These are phyloP conservation scores for Theretra japonica DNA, from an alignment of 2,888 invertebrate genomes.

Conservation along the genomic window DNA sequence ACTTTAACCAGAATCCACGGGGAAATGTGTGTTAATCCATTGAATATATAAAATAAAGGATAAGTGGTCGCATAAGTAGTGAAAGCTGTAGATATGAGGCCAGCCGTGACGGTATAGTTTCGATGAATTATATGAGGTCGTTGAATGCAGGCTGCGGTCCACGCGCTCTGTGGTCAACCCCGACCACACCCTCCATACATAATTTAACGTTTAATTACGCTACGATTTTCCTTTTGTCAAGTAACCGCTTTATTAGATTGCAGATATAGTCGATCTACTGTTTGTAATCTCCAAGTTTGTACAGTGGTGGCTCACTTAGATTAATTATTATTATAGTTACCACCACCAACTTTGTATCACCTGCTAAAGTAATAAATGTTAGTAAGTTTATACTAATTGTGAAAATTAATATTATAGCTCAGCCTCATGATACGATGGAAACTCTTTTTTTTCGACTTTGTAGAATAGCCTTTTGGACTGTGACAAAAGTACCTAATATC, in stretches of 20 bases:
- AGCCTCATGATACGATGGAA: too few relatives aligned
- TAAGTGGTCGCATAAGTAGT: slow-evolving; percentile 19
- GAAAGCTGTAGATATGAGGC: not conserved
- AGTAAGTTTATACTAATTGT: not conserved
- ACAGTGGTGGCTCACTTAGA: not conserved
- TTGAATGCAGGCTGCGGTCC: slow-evolving; percentile 56
- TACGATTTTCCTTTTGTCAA: slow-evolving; percentile 21
- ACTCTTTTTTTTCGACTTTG: too few relatives aligned
- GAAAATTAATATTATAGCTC: not conserved
- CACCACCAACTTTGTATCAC: not conserved
- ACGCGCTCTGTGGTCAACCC: slow-evolving; percentile 46
- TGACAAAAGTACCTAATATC: too few relatives aligned
- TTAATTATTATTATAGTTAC: not conserved
- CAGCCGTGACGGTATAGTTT: slow-evolving; percentile 60
- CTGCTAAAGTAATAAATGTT: not conserved
- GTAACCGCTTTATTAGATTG: slow-evolving; percentile 5
- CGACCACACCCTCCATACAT: slow-evolving; percentile 56
- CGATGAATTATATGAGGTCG: slow-evolving; percentile 74
- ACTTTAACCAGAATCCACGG: too few relatives aligned
- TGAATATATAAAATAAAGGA: slow-evolving; percentile 25
- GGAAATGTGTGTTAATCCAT: slow-evolving; percentile 30
- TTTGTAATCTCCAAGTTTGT: not conserved
- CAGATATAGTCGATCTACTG: not conserved
- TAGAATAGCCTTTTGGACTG: too few relatives aligned
- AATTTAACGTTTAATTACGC: slow-evolving; percentile 47